Conservation (phyloP, 2,888 invertebrate genomes). For the Tetanocera ferruginea region DNA sequence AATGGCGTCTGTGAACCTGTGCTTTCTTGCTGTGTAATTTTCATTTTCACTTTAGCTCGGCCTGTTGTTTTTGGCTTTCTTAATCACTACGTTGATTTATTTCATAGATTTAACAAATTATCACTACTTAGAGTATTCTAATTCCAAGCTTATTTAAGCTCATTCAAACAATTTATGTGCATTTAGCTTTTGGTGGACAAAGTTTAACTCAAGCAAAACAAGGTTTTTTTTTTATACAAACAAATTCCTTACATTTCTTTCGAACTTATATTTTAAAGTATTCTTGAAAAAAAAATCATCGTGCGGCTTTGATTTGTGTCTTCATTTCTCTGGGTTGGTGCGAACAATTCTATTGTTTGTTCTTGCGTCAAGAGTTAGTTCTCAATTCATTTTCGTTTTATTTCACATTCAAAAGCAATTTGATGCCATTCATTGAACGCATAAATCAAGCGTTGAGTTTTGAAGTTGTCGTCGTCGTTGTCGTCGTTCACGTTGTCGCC, state of each 20-base stretch:
- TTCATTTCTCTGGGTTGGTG: not conserved
- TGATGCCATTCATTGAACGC: conserved; percentile 17
- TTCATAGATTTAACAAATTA: not conserved
- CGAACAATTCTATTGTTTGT: not conserved
- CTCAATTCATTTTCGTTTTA: conserved; percentile 26
- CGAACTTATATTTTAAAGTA: not conserved
- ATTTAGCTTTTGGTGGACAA: conserved; percentile 18
- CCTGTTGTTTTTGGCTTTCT: not conserved
- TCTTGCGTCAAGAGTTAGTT: not conserved
- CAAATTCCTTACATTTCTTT: not conserved
- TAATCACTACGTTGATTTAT: conserved; percentile 24
- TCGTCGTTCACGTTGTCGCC: conserved; percentile 8
- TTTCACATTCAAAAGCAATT: conserved; percentile 21
- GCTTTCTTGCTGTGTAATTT: not conserved
- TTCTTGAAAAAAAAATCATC: not conserved
- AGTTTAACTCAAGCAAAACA: not conserved
- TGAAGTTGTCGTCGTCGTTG: not conserved
- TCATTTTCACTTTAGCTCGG: not conserved
- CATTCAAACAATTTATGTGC: conserved; percentile 18
- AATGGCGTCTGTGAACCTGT: conserved; percentile 12
- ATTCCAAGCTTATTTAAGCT: not conserved
- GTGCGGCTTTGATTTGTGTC: not conserved
- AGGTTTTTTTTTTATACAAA: not conserved
- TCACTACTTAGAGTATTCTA: not conserved
- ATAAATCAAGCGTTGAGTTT: conserved; percentile 15